phyloP scores from a whole-genome alignment of 2,797 vertebrate genomes.

The Moxostoma hubbsi region DNA sequence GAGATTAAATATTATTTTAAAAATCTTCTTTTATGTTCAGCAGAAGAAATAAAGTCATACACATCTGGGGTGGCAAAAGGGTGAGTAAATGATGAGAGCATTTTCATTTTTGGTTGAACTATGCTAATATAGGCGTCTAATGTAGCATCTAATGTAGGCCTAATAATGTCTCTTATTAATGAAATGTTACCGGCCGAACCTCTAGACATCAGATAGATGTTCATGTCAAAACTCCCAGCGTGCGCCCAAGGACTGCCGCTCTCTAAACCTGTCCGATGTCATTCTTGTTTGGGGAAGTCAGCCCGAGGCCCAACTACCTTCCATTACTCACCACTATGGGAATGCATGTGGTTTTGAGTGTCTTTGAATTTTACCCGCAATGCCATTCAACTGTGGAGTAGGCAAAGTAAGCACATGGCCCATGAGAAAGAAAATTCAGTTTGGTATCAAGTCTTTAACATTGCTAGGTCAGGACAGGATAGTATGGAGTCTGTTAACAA shows the following conservation, averaged over 20 bases:
- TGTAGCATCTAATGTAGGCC: no score
- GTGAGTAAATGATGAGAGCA: no score
- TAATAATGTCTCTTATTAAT: neutral
- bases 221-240: slow-evolving; percentile 14
- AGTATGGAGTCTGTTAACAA: no score
- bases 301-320: slow-evolving; percentile 78
- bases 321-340: slow-evolving; percentile 57
- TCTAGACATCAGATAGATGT: neutral
- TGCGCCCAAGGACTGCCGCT: slow-evolving; percentile 53
- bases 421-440: neutral
- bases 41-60: no score
- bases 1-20: no score
- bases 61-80: no score
- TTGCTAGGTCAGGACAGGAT: no score
- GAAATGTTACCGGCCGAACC: neutral
- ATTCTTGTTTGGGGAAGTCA: slow-evolving; percentile 78
- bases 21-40: no score
- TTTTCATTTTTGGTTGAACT: neutral
- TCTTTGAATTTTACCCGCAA: neutral
- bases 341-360: slow-evolving; percentile 36
- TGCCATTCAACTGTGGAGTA: no score
- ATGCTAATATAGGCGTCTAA: neutral
- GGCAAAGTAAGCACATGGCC: neutral
- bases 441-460: no score
- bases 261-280: slow-evolving; percentile 79